Base-by-base conservation (phyloP, 2,888 invertebrate species). In the Sminthurinus aureus region DNA sequence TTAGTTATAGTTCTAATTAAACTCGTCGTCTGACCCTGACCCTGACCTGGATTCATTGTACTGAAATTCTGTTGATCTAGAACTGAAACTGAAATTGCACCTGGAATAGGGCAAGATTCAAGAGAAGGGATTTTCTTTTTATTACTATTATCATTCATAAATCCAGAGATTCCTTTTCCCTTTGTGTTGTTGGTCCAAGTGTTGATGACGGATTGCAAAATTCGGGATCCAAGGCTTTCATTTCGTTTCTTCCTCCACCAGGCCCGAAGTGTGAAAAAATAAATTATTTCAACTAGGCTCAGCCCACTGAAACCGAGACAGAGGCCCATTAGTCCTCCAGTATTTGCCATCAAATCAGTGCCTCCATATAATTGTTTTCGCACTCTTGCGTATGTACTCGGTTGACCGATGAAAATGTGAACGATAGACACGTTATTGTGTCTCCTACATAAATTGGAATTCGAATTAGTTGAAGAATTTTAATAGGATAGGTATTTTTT, bases 311-410 rank as follows among this genome's bases (percentile, higher is more conserved):
- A 86, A 13, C 86, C 86, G 15, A 83, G 79, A 13, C 85, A 87
- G 1, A 87, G 69, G 6, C 87, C 86, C 78, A 87, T 79, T 1
- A 87, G 77, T 11, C 86, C 86, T 18, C 87, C 87, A 9, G 86
- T 84, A 69, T 82, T 83, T 50, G 58, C 88, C 66, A 88, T 85
- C 52, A 88, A 83, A 67, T 87, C 87, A 0, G 85, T 84, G 20
- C 71, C 75, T 13, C 88, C 87, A 80, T 86, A 88, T 3, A 87
- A 77, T 83, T 88, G 86, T 73, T 87, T 87, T 52, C 88, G 78
- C 0, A 87, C 81, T 81, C 71, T 24, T 2, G 88, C 86, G 76
- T 87, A 87, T 0, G 85, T 85, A 0, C 86, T 85, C 38, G 87
- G 87, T 26, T 83, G 84, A 11, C 84, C 84, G 78, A 87, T 86